These are phyloP conservation scores for Parelbella ahira DNA, from an alignment of 2,888 invertebrate genomes.

Conservation along the genomic window DNA sequence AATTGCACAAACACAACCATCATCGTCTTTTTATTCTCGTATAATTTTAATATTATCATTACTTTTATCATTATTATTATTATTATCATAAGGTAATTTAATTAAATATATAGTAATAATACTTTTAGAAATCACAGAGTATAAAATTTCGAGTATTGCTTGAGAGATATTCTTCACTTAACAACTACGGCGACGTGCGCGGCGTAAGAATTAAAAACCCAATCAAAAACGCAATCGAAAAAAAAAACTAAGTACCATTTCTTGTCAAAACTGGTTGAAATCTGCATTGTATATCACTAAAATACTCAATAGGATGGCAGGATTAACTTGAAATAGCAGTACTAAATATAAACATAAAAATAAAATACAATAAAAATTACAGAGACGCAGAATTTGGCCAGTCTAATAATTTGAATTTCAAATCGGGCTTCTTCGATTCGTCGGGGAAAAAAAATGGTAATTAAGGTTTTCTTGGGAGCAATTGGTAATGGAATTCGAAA, in stretches of 20 bases:
- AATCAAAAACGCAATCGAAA: no score
- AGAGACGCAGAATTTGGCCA: neutral
- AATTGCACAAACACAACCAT: slow-evolving; percentile 80
- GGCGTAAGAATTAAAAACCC: no score
- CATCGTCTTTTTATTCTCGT: slow-evolving; percentile 65
- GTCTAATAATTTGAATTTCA: slow-evolving; percentile 5
- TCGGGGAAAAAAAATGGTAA: no score
- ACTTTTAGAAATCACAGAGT: slow-evolving; percentile 68
- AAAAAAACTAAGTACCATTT: no score
- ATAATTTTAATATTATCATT: slow-evolving; percentile 37
- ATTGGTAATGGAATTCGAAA: no score
- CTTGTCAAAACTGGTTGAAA: no score
- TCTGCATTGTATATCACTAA: no score
- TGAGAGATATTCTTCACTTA: slow-evolving; percentile 45
- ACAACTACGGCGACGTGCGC: no score
- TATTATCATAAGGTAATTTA: no score
- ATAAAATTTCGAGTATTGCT: slow-evolving; percentile 62
- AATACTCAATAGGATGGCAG: slow-evolving; percentile 10
- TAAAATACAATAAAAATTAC: slow-evolving; percentile 9
- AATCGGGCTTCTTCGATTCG: slow-evolving; percentile 9
- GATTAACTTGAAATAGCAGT: slow-evolving; percentile 3
- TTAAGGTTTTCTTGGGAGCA: no score
- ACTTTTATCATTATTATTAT: slow-evolving; percentile 23
- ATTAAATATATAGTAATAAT: slow-evolving; percentile 50
- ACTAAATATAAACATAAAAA: slow-evolving; percentile 10